Conservation (phyloP, 2,888 invertebrate genomes). For the Meta bourneti region DNA sequence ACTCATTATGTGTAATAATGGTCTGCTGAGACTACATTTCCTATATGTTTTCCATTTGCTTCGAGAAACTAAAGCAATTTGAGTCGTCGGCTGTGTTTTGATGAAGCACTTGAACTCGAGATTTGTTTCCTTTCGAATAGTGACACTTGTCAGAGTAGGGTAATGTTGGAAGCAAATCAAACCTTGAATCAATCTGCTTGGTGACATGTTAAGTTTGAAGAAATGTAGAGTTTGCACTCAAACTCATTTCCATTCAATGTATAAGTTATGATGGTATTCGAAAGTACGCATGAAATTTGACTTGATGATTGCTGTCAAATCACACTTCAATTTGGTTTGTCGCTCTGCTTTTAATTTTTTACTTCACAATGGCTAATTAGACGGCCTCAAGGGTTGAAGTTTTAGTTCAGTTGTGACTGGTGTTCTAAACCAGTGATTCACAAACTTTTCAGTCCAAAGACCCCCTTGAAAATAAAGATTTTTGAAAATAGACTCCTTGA, state of each 20-base stretch:
- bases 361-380: not conserved
- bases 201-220: not conserved
- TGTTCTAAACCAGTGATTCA: too few species aligned
- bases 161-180: not conserved
- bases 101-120: not conserved
- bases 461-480: too few species aligned
- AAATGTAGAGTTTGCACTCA: too few species aligned
- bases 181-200: not conserved
- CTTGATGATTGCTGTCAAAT: not conserved
- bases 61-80: constrained; percentile 1
- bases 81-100: not conserved
- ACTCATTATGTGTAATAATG: constrained; percentile 36
- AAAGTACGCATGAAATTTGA: not conserved
- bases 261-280: too few species aligned
- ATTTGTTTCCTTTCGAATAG: not conserved
- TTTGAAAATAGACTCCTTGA: too few species aligned
- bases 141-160: not conserved
- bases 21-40: constrained; percentile 1
- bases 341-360: not conserved
- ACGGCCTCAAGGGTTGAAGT: too few species aligned
- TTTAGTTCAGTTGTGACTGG: too few species aligned
- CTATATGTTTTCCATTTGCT: constrained; percentile 1
- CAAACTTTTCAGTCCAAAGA: too few species aligned
- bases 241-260: too few species aligned
- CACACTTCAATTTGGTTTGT: not conserved